Evolutionary conservation across 1,140 invertebrate genomes (phyloP).

Genomic region (Hetaerina americana): DNA sequence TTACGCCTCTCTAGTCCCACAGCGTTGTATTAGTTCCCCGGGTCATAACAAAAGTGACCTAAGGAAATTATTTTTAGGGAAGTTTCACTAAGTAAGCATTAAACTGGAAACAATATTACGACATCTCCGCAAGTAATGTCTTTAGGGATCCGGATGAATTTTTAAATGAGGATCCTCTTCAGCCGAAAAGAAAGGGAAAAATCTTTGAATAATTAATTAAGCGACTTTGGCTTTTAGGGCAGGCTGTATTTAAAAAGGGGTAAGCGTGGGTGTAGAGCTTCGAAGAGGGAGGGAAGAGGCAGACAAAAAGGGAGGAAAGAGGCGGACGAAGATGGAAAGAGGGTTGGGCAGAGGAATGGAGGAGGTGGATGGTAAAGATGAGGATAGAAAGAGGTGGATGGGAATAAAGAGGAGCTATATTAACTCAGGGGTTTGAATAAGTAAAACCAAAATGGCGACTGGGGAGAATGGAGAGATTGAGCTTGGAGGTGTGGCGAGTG

Average conservation of each 20-base stretch:
- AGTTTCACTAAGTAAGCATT: not conserved
- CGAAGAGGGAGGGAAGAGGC: no score
- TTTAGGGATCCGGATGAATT: not conserved
- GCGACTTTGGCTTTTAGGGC: not conserved
- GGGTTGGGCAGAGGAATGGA: no score
- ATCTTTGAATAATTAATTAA: not conserved
- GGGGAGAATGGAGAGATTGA: no score
- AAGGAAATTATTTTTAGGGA: not conserved
- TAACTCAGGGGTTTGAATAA: not conserved
- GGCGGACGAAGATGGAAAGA: no score
- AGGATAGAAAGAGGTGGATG: no score
- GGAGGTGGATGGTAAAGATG: no score
- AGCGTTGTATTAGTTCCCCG: no score
- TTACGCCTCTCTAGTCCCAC: no score
- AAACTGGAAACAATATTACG: not conserved
- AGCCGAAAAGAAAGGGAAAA: not conserved
- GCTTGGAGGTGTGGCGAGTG: no score
- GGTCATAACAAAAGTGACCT: not conserved
- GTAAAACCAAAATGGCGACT: not conserved
- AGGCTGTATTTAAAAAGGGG: not conserved
- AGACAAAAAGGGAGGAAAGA: no score
- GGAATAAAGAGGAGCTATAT: no score
- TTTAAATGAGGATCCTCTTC: not conserved
- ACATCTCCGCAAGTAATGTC: not conserved
- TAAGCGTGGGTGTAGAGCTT: no score